Evolutionary conservation across 2,797 vertebrate genomes (phyloP), one percentile per base, ranked within the genome.

Genomic region (Dipus sagitta): DNA sequence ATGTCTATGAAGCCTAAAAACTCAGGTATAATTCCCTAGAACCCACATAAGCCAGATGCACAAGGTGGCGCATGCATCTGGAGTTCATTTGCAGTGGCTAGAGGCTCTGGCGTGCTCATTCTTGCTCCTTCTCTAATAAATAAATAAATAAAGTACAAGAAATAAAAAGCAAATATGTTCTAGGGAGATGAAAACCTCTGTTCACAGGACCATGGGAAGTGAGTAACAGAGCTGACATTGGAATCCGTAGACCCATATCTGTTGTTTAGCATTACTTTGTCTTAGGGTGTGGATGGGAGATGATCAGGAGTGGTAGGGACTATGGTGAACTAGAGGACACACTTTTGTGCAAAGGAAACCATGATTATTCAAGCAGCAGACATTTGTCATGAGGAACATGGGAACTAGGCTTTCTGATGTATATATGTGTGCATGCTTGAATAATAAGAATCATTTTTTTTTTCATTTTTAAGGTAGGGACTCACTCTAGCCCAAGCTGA

Each of bases 351-450:
- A 86, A 72, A 95, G 42, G 28, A 34, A 94, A 38, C 34, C 70
- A 47, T 62, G 42, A 26, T 85, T 64, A 12, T 42, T 91, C 58
- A 77, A 38, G 82, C 3, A 90, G 71, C n/a, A 52, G n/a, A 52
- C 71, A 34, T 30, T 54, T 79, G 34, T 54, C 74, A 47, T 21
- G 90, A 14, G 47, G 52, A 86, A 52, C 13, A 6, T 30, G 42
- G 34, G 21, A 26, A n/a, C 78, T 34, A 91, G 58, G 78, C 86
- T 89, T 91, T 91, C 70, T 64, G 30, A 78, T 38, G 52, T 54
- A 54, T 54, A 11, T 54, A 54, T 54, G 14, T 54, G 14, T 54
- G 52, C 52, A 54, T 54, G 52, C 52, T 8, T 54, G 52, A 2
- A 54, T 54, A 12, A 54, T 54, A 42, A 42, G 4, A 42, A 42